Conservation (phyloP, 2,888 invertebrate genomes). For the Elgonia sp. region DNA sequence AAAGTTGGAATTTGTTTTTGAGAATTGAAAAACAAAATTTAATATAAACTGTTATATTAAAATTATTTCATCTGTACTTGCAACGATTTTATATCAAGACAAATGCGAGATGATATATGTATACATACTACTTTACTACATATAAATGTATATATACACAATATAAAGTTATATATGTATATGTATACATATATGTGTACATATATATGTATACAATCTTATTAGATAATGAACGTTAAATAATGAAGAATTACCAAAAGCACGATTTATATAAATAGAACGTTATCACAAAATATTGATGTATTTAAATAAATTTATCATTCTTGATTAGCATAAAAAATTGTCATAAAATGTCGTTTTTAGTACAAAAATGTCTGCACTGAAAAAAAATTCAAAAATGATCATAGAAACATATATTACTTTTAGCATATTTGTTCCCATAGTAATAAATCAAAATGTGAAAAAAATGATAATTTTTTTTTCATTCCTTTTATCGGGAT, state of each 20-base stretch:
- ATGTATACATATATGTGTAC: too few species aligned
- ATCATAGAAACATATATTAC: not conserved
- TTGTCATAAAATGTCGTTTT: slow-evolving; percentile 49
- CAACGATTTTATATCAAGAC: slow-evolving; percentile 28
- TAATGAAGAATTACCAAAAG: slow-evolving; percentile 49
- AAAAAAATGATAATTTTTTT: too few species aligned
- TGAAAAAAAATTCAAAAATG: slow-evolving; percentile 43
- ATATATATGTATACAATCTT: slow-evolving; percentile 34
- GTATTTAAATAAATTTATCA: slow-evolving; percentile 59
- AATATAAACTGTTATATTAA: too few species aligned
- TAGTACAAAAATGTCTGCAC: slow-evolving; percentile 51
- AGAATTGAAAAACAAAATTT: not conserved
- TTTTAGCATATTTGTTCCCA: not conserved
- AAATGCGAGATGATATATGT: slow-evolving; percentile 25
- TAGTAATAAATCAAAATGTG: too few species aligned
- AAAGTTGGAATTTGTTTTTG: not conserved
- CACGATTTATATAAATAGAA: slow-evolving; percentile 54
- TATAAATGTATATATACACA: too few species aligned
- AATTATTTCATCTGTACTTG: slow-evolving; percentile 47
- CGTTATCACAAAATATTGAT: slow-evolving; percentile 50
- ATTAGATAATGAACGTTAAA: slow-evolving; percentile 48
- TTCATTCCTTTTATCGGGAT: too few species aligned
- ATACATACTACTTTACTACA: not conserved
- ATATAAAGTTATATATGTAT: too few species aligned
- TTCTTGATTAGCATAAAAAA: slow-evolving; percentile 46